Percentiles rank a stretch among this genome's conserved stretches.
Conservation (phyloP, 1,140 invertebrate genomes). For the Macrostomum lignano region DNA sequence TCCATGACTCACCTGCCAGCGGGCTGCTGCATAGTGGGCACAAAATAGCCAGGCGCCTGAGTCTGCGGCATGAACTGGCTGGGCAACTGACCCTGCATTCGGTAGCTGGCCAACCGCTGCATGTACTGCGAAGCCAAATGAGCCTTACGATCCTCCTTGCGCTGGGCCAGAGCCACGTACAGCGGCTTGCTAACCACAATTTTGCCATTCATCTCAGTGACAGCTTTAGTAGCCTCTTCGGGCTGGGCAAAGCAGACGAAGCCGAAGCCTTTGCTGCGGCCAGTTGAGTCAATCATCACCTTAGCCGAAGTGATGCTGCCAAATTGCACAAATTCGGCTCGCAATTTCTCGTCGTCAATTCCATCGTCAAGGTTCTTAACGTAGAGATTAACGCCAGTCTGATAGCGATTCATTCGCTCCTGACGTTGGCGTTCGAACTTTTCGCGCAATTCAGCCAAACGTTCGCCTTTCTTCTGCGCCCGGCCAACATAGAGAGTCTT, state of each 20-base stretch:
- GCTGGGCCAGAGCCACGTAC: slow-evolving; percentile 86
- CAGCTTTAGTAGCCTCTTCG: slow-evolving; percentile 91
- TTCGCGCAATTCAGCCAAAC: slow-evolving; percentile 85
- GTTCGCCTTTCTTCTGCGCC: slow-evolving; percentile 89
- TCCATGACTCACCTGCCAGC: too few relatives aligned
- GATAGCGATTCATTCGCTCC: too few relatives aligned
- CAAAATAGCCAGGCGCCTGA: too few relatives aligned
- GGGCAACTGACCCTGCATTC: too few relatives aligned
- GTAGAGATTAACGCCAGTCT: slow-evolving; percentile 96
- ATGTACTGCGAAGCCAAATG: too few relatives aligned
- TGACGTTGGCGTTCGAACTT: too few relatives aligned
- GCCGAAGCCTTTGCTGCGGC: slow-evolving; percentile 84
- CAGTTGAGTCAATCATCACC: slow-evolving; percentile 70
- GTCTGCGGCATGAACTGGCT: too few relatives aligned
- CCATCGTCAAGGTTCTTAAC: slow-evolving; percentile 95
- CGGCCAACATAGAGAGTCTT: slow-evolving; percentile 92
- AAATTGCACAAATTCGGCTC: slow-evolving; percentile 71
- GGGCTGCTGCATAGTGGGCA: too few relatives aligned
- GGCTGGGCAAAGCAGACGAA: slow-evolving; percentile 97
- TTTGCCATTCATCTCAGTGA: slow-evolving; percentile 85
- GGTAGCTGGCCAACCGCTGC: too few relatives aligned
- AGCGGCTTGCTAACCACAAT: slow-evolving; percentile 82
- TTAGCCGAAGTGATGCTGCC: slow-evolving; percentile 76
- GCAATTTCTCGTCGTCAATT: slow-evolving; percentile 62
- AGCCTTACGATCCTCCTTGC: slow-evolving; percentile 89